Evolutionary conservation across 1,140 invertebrate species (phyloP).

Genomic region (Saccostrea echinata): DNA sequence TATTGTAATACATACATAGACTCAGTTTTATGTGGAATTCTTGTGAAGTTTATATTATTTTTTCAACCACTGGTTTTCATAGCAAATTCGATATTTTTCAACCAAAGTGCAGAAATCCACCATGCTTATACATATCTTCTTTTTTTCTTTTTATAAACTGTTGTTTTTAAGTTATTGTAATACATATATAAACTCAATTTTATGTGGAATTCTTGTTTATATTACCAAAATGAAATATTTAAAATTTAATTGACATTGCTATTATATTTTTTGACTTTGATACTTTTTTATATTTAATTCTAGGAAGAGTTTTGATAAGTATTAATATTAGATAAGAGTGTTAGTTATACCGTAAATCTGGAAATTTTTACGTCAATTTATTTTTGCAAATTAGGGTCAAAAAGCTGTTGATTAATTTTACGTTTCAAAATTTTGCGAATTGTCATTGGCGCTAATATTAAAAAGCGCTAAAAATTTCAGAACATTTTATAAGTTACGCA

Average conservation of each 20-base stretch:
- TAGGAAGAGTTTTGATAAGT: background rate
- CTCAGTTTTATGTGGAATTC: background rate
- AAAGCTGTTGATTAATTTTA: no score
- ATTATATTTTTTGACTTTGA: background rate
- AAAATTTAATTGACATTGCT: background rate
- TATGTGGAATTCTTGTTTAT: background rate
- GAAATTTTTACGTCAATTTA: no score
- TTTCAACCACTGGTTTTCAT: background rate
- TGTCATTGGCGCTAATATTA: no score
- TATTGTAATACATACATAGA: background rate
- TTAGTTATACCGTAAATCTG: no score
- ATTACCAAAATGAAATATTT: background rate
- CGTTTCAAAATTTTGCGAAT: no score
- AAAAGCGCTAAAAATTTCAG: no score
- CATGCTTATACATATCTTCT: background rate
- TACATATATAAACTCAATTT: background rate
- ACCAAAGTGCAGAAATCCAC: background rate
- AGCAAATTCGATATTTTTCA: background rate
- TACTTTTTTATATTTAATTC: background rate
- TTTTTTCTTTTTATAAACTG: no score
- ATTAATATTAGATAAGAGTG: no score
- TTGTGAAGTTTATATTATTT: background rate
- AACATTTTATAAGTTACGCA: no score
- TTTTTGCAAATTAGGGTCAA: no score
- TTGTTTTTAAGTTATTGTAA: background rate